Evolutionary conservation across 30 jellyfish, hydroid and myxozoan species (phyloP).

Genomic region (Hydractinia symbiolongicarpus): DNA sequence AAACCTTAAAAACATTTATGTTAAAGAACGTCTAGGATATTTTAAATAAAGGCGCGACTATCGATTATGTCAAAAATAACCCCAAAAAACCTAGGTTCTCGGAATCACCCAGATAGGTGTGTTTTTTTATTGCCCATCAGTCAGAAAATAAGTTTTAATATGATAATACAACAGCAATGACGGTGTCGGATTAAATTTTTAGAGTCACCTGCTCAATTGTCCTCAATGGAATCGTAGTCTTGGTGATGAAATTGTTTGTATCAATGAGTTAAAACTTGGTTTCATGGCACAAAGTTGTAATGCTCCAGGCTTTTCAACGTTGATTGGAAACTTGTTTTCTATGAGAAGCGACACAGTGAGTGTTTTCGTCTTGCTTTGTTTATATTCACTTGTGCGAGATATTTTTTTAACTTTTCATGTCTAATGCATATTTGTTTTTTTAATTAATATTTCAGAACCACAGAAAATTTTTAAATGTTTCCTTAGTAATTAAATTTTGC

Average conservation of each 20-base stretch:
- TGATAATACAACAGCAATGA: no score
- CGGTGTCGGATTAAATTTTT: no score
- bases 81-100: not conserved
- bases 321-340: conserved; percentile 75
- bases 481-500: no score
- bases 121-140: not conserved
- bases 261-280: conserved; percentile 87
- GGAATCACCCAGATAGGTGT: not conserved
- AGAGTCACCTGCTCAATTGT: conserved; percentile 82
- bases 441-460: no score
- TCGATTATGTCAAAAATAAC: no score
- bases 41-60: no score
- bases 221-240: conserved; percentile 87
- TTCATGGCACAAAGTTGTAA: conserved; percentile 88
- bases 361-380: not conserved
- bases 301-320: conserved; percentile 92
- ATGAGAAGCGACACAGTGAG: conserved; percentile 91
- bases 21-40: no score
- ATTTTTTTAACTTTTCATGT: no score
- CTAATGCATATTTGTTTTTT: no score
- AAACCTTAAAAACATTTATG: no score
- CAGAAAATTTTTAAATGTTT: no score
- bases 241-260: conserved; percentile 89
- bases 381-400: no score
- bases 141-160: not conserved